Evolutionary conservation across 2,888 invertebrate species (phyloP).

Genomic region (Agapostemon virescens): DNA sequence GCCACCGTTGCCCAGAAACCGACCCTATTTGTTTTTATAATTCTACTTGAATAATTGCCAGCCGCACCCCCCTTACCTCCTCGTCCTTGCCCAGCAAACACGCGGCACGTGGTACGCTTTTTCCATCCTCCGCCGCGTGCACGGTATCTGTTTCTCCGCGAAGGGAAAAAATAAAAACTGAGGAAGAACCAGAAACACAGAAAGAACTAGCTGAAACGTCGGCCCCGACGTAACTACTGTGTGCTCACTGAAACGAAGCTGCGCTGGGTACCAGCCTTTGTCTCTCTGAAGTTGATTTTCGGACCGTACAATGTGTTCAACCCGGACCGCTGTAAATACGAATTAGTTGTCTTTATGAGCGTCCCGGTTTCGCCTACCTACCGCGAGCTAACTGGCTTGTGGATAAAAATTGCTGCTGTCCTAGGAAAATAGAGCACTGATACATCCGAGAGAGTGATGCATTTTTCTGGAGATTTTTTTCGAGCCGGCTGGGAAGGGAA

Average conservation of each 20-base stretch:
- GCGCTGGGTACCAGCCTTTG: constrained; percentile 22
- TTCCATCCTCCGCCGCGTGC: not conserved
- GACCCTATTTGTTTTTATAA: constrained; percentile 76
- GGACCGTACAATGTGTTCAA: not conserved
- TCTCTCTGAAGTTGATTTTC: constrained; percentile 14
- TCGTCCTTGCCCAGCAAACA: constrained; percentile 12
- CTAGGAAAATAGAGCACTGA: constrained; percentile 5
- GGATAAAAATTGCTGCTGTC: not conserved
- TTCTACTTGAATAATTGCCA: constrained; percentile 75
- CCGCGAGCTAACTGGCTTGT: not conserved
- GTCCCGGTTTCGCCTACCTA: not conserved
- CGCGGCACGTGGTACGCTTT: constrained; percentile 44
- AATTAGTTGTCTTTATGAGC: constrained; percentile 8
- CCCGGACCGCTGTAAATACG: not conserved
- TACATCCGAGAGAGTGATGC: not conserved
- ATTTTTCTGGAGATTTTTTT: not conserved
- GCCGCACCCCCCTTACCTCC: constrained; percentile 24
- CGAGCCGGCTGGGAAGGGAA: not conserved
- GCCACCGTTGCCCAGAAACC: constrained; percentile 58
- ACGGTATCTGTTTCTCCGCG: not conserved
- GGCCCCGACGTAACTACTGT: constrained; percentile 9
- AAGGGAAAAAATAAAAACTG: not conserved
- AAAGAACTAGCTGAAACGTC: constrained; percentile 38
- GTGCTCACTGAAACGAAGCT: constrained; percentile 28
- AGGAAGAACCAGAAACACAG: not conserved